Conservation (phyloP, 2,797 vertebrate genomes). For the Poliocrania exsul region DNA sequence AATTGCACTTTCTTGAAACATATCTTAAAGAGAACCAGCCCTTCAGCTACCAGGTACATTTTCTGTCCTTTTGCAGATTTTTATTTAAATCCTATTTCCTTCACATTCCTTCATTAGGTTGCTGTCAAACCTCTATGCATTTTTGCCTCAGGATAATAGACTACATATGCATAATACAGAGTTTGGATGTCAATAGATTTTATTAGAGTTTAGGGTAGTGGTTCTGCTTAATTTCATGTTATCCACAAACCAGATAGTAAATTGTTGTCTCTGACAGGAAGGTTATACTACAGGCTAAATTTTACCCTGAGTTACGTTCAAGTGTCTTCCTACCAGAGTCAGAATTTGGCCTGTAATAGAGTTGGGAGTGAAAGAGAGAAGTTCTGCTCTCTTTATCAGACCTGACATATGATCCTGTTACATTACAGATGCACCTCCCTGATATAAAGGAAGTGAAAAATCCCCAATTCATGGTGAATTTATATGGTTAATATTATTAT, state of each 20-base stretch:
- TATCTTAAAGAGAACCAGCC: background rate
- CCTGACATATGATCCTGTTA: background rate
- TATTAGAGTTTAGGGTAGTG: slow-evolving; percentile 47
- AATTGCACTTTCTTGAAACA: background rate
- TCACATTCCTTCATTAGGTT: slow-evolving; percentile 32
- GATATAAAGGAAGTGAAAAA: slow-evolving; percentile 37
- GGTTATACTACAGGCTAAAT: slow-evolving; percentile 4
- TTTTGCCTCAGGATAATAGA: slow-evolving; percentile 41
- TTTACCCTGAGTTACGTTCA: background rate
- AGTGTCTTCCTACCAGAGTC: background rate
- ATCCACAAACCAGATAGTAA: slow-evolving; percentile 15
- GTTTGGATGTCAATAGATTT: slow-evolving; percentile 54
- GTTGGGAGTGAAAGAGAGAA: background rate
- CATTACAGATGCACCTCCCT: background rate
- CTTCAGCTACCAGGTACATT: slow-evolving; percentile 10
- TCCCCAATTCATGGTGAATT: background rate
- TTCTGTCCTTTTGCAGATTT: slow-evolving; percentile 29
- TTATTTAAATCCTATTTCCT: slow-evolving; percentile 60
- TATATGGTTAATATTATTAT: slow-evolving; percentile 1
- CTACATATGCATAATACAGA: slow-evolving; percentile 52
- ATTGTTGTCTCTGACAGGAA: slow-evolving; percentile 17
- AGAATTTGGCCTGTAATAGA: background rate
- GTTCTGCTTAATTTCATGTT: slow-evolving; percentile 47
- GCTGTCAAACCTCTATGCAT: slow-evolving; percentile 25
- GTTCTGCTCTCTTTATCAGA: slow-evolving; percentile 10